Conservation (phyloP, 2,888 invertebrate species). For the Andrena fulva region DNA sequence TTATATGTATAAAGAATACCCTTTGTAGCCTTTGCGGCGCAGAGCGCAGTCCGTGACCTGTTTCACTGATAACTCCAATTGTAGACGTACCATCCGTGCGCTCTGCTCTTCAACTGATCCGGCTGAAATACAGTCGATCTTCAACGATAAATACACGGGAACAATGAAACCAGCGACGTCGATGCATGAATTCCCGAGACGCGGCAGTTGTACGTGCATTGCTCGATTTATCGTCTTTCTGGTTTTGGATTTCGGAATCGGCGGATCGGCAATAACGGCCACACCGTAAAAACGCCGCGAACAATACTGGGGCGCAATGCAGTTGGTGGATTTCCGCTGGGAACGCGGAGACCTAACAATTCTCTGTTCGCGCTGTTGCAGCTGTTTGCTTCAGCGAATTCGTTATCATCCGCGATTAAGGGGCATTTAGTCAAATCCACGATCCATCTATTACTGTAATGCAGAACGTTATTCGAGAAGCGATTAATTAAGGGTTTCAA, state of each 20-base stretch:
- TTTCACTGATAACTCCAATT: slow-evolving; percentile 13
- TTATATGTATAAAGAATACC: no score
- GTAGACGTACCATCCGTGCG: neutral
- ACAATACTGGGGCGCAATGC: slow-evolving; percentile 39
- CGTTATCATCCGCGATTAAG: slow-evolving; percentile 6
- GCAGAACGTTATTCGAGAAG: no score
- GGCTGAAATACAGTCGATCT: slow-evolving; percentile 1
- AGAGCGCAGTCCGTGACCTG: neutral
- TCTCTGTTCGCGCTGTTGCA: slow-evolving; percentile 9
- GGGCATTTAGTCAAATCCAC: neutral
- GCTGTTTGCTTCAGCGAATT: neutral
- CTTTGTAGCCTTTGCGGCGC: neutral
- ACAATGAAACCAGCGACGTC: slow-evolving; percentile 15
- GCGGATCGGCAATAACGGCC: slow-evolving; percentile 31
- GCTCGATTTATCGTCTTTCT: slow-evolving; percentile 50
- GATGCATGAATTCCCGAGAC: slow-evolving; percentile 30
- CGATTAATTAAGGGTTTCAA: no score
- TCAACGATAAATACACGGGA: slow-evolving; percentile 22
- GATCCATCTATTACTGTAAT: neutral
- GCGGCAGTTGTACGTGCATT: slow-evolving; percentile 3
- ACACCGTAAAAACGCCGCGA: slow-evolving; percentile 47
- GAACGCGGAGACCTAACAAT: slow-evolving; percentile 13
- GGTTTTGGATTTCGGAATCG: slow-evolving; percentile 36
- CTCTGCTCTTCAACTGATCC: neutral
- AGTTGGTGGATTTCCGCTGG: slow-evolving; percentile 40